Percentiles rank a stretch among this genome's conserved stretches.
phyloP scores from a whole-genome alignment of 2,113 vertebrate species.

The Murina feae region DNA sequence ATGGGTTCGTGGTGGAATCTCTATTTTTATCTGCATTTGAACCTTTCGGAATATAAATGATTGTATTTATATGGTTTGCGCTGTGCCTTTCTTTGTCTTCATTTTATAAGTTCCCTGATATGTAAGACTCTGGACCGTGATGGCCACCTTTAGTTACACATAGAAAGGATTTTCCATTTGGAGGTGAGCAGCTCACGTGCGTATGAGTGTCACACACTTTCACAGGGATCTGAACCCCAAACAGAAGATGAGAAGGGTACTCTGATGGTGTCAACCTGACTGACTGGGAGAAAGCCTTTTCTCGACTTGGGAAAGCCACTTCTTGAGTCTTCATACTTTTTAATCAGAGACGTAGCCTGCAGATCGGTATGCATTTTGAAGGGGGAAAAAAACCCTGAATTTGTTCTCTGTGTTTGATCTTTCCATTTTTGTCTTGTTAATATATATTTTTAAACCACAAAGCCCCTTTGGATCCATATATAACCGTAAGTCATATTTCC shows the following conservation, averaged over 20 bases:
- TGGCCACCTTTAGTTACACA: not conserved
- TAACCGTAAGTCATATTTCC: slow-evolving; percentile 62
- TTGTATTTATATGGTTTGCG: not conserved
- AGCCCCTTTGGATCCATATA: slow-evolving; percentile 26
- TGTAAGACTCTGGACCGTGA: not conserved
- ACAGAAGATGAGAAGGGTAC: not conserved
- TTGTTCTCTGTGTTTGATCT: slow-evolving; percentile 40
- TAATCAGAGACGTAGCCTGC: not conserved
- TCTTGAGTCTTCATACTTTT: not conserved
- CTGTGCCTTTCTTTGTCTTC: not conserved
- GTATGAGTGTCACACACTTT: not conserved
- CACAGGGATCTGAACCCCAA: not conserved
- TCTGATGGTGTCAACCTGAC: not conserved
- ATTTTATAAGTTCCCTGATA: not conserved
- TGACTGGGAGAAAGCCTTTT: not conserved
- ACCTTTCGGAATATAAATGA: not conserved
- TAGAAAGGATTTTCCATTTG: not conserved
- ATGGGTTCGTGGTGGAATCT: not conserved
- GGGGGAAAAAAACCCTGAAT: not conserved
- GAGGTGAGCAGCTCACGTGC: not conserved
- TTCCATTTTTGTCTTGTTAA: slow-evolving; percentile 55
- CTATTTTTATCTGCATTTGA: not conserved
- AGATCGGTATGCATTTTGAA: slow-evolving; percentile 33
- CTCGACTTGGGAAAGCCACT: not conserved
- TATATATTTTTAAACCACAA: slow-evolving; percentile 56